Evolutionary conservation across 2,113 vertebrate species (phyloP), one percentile per base, ranked within the genome.

Genomic region (Thunnus thynnus): DNA sequence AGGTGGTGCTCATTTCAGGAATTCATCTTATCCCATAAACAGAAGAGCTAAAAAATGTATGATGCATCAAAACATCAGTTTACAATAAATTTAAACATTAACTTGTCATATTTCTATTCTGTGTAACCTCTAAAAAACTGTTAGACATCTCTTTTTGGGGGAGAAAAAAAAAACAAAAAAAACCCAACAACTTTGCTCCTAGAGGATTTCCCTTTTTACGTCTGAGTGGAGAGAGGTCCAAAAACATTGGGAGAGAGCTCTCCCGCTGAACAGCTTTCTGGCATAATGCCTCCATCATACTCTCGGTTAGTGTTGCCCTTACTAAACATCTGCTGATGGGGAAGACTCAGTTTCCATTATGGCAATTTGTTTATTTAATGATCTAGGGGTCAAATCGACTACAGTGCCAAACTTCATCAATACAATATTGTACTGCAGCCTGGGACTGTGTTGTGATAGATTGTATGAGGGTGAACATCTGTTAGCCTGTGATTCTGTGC

Each of bases 321-420:
- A 46, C 46, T 52, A 61, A 6, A 88, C 82, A 80, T 87, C 44
- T 87, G 86, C 88, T 84, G 72, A 89, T 13, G 1, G 62, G 63
- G 72, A 88, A 57, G 52, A 75, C 30, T 78, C 61, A 4, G 8
- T 13, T 69, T 80, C 76, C 76, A 80, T 81, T 44, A 85, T 46
- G 56, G 47, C 32, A 75, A 79, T 54, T 32, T 63, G 57, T 76
- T 76, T 84, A 65, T 89, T 78, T 76, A 68, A 65, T 71, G 47
- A 88, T 63, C 63, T 13, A 48, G 52, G 16, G 67, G 60, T 86
- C 64, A 75, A 61, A 76, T 72, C 25, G 13, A 25, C 58, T 18
- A 44, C 22, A 64, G 20, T 58, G 55, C 70, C 72, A 84, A n/a
- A 69, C 30, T 25, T 80, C 20, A 87, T 79, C 58, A 70, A n/a